These are phyloP conservation scores for Morus bassanus DNA, from an alignment of 2,797 vertebrate species.

Conservation along the genomic window DNA sequence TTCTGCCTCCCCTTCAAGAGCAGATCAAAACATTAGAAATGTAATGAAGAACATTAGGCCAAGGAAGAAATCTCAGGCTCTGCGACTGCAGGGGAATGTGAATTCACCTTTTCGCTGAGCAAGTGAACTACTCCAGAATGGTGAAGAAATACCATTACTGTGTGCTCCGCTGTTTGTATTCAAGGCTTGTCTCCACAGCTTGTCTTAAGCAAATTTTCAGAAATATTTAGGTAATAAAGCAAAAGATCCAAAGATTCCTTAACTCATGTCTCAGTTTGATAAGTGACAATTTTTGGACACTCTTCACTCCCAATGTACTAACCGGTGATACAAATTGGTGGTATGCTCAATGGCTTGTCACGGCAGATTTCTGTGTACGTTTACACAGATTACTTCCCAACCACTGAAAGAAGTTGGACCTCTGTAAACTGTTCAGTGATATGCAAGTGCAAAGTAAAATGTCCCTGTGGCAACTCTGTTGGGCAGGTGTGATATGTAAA, in stretches of 20 bases:
- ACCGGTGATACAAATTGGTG: neutral
- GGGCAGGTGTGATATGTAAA: neutral
- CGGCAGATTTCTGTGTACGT: neutral
- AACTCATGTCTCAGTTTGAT: neutral
- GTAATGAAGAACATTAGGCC: neutral
- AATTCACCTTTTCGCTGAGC: neutral
- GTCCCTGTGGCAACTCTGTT: neutral
- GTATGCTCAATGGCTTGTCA: accelerated
- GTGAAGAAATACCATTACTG: neutral
- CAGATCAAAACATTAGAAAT: neutral
- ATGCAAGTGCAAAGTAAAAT: neutral
- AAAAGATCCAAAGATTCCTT: neutral
- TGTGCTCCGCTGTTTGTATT: neutral
- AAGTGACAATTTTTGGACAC: accelerated
- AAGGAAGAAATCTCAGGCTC: neutral
- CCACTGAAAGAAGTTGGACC: neutral
- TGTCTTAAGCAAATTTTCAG: neutral
- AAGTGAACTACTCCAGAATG: neutral
- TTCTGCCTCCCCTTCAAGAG: neutral
- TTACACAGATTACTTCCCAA: neutral
- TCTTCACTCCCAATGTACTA: neutral
- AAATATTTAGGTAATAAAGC: neutral
- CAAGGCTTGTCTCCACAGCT: neutral
- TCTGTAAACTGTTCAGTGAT: neutral
- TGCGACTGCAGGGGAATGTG: neutral